Evolutionary conservation across 2,797 vertebrate genomes (phyloP).

Genomic region (Sciurus vulgaris): DNA sequence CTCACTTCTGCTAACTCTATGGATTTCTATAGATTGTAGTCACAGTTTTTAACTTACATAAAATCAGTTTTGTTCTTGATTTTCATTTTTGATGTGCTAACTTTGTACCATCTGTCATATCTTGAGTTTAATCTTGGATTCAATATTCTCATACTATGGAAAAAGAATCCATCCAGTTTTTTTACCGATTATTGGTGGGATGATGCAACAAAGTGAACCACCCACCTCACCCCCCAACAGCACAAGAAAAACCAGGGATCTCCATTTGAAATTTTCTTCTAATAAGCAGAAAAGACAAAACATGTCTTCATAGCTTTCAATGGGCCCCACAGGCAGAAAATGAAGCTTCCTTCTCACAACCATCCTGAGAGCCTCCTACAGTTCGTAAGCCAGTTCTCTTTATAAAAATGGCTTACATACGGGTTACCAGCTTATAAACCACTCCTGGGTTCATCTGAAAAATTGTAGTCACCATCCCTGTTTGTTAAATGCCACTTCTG

Average conservation of each 20-base stretch:
- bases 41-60: not conserved
- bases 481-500: not conserved
- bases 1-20: not conserved
- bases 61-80: conserved; percentile 11
- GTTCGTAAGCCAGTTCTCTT: not conserved
- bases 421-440: not conserved
- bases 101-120: not conserved
- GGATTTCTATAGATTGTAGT: conserved; percentile 23
- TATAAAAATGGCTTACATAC: not conserved
- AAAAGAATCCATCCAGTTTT: not conserved
- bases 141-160: not conserved
- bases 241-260: conserved; percentile 20
- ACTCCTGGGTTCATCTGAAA: not conserved
- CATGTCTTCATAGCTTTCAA: not conserved
- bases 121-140: not conserved
- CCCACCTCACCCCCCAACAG: not conserved
- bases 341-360: conserved; percentile 22
- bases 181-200: conserved; percentile 22
- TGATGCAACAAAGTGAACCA: not conserved
- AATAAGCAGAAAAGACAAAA: conserved; percentile 60
- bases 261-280: conserved; percentile 54
- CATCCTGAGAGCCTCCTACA: not conserved
- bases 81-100: not conserved
- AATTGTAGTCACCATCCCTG: not conserved
- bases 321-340: not conserved